A percentile compares a stretch with the other conserved stretches of the same genome.
These are phyloP conservation scores for Lacanobia wlatinum DNA, from an alignment of 2,888 invertebrate genomes.

Conservation along the genomic window DNA sequence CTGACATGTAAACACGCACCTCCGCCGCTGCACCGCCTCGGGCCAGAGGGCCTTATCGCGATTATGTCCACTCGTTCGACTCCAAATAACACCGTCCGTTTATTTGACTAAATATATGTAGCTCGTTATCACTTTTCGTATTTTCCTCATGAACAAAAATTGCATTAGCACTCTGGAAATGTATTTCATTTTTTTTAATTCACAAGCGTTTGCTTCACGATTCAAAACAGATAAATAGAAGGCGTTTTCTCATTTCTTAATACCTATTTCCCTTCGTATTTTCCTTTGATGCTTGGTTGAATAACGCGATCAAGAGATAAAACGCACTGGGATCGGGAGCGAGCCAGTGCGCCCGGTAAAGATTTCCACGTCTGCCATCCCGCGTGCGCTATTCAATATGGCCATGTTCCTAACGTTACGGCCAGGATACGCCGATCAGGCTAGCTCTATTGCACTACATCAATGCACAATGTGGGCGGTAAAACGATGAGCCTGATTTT, in stretches of 20 bases:
- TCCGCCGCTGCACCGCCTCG: constrained; percentile 74
- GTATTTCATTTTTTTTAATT: constrained; percentile 56
- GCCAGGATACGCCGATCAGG: constrained; percentile 31
- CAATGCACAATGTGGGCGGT: constrained; percentile 7
- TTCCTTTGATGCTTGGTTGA: constrained; percentile 88
- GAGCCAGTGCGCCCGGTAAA: constrained; percentile 78
- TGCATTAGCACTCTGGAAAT: constrained; percentile 27
- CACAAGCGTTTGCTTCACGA: constrained; percentile 77
- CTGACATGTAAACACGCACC: constrained; percentile 80
- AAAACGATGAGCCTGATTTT: constrained; percentile 30
- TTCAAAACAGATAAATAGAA: constrained; percentile 80
- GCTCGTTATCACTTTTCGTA: constrained; percentile 30
- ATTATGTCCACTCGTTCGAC: constrained; percentile 70
- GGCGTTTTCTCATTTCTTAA: constrained; percentile 82
- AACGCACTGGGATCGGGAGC: constrained; percentile 81
- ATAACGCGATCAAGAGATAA: constrained; percentile 89
- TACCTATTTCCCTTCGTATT: constrained; percentile 81
- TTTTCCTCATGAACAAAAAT: constrained; percentile 20
- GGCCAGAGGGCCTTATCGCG: constrained; percentile 73
- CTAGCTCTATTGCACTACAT: constrained; percentile 22
- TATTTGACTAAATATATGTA: constrained; percentile 49
- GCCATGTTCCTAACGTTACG: constrained; percentile 71
- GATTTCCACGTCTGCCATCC: constrained; percentile 73
- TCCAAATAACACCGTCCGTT: constrained; percentile 58
- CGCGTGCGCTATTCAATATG: constrained; percentile 77